phyloP scores from a whole-genome alignment of 2,797 vertebrate genomes.

The Galago senegalensis region DNA sequence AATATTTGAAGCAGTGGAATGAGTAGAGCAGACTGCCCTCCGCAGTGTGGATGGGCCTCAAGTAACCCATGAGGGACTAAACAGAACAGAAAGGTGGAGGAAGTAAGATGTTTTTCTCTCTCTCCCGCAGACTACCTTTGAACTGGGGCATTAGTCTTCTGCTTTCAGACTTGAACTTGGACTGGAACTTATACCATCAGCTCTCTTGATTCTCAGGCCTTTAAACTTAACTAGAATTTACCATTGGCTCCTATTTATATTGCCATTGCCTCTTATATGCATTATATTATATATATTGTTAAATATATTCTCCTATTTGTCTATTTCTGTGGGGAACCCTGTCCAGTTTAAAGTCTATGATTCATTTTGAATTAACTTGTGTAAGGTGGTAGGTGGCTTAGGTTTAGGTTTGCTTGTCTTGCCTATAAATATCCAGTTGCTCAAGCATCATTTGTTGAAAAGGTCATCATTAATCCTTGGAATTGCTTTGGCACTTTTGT shows the following conservation, averaged over 20 bases:
- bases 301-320: background rate
- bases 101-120: background rate
- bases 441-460: background rate
- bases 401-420: background rate
- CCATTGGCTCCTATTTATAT: background rate
- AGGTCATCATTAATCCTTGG: background rate
- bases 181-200: background rate
- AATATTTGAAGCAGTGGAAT: background rate
- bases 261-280: no score
- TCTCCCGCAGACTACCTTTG: background rate
- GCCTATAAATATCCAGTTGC: background rate
- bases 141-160: background rate
- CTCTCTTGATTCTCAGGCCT: background rate
- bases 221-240: background rate
- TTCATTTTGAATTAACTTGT: background rate
- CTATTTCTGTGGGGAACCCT: background rate
- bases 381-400: background rate
- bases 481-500: background rate
- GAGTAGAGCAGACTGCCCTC: background rate
- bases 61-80: no score
- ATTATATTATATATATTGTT: background rate
- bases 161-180: background rate
- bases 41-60: background rate
- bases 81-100: background rate
- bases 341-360: background rate